Base-by-base conservation (phyloP, 2,888 invertebrate species). In the Ichneumoninae sp. region DNA sequence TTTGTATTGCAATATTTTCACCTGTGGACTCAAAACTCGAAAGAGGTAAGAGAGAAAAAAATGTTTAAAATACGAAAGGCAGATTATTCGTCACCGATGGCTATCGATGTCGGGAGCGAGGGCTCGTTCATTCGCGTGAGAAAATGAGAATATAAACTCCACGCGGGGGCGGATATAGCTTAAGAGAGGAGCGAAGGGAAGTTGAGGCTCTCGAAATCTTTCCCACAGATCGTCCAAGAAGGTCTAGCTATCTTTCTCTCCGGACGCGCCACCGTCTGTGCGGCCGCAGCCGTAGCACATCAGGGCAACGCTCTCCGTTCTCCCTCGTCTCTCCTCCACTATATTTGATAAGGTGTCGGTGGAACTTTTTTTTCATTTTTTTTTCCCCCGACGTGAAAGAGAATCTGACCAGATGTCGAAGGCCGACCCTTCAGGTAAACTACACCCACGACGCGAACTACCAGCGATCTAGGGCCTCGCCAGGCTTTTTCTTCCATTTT, bases 321-420 rank as follows among this genome's bases (percentile, higher is more conserved):
- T 65, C 62, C 66, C 82, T 66, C 82, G 52, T 75, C 68, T 68
- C 57, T 74, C 52, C 54, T 80, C 83, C 30, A 71, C 84, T 88
- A 86, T 91, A 89, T 91, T 91, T 91, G 91, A 91, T 91, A 91
- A 91, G 90, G 89, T 82, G 82, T 72, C 87, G 87, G 87, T 88
- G 66, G 79, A 80, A 79, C 57, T 80, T 83, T 81, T 84, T 69
- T 83, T 82, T 68, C 68, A 70, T 79, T 33, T 68, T 52, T 78
- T 36, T 62, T 44, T 74, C 52, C 40, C 40, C 65, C 90, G 89
- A 89, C 88, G 89, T 91, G 92, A 92, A 93, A 93, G 90, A 90
- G 91, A 93, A 93, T 93, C 93, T 93, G 93, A 91, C 93, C 93
- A 93, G 93, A 93, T 93, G 93, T 92, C 90, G 90, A 86, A 83